Evolutionary conservation across 2,113 vertebrate species (phyloP).

Genomic region (Nothocercus julius): DNA sequence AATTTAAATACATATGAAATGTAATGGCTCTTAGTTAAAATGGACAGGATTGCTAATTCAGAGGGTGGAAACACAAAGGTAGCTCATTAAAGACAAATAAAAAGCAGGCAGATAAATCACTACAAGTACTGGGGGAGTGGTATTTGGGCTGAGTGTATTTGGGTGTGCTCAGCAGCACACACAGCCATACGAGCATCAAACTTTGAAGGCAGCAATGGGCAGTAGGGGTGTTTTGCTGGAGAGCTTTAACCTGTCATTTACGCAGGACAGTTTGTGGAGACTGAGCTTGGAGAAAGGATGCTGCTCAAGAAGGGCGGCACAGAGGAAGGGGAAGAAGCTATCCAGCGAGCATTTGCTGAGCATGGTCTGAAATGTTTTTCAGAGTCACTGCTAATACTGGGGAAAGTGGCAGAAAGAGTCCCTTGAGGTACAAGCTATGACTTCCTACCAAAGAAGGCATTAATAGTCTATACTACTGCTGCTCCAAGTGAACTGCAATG

Average conservation of each 20-base stretch:
- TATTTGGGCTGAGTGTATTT: background rate
- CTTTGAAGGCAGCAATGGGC: background rate
- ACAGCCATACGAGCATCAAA: accelerated
- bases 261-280: background rate
- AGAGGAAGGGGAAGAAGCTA: background rate
- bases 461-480: background rate
- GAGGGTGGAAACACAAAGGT: background rate
- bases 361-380: background rate
- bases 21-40: background rate
- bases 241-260: background rate
- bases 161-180: background rate
- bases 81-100: background rate
- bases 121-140: background rate
- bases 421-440: background rate
- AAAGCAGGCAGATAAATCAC: background rate
- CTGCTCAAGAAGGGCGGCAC: background rate
- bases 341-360: background rate
- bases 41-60: background rate
- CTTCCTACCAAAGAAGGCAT: background rate
- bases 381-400: background rate
- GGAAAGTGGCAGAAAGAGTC: background rate
- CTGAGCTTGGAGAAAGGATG: background rate
- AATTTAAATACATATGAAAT: background rate
- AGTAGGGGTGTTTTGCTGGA: background rate
- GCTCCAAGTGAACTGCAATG: background rate